Base-by-base conservation (phyloP, 1,140 invertebrate species). In the Globodera ellingtonae region DNA sequence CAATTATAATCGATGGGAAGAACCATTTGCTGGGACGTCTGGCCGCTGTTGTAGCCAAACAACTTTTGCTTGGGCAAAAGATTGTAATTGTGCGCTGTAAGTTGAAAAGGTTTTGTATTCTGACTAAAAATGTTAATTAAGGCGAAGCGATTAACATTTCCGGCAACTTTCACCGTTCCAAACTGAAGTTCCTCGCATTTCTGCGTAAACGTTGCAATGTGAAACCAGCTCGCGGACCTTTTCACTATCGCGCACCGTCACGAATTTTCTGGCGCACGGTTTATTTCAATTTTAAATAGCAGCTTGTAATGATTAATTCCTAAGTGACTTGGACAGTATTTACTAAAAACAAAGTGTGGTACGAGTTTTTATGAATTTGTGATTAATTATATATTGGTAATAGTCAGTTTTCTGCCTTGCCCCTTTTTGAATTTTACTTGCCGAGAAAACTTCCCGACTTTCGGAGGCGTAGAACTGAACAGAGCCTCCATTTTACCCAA, bases 191-290 rank as follows among this genome's bases (percentile, higher is more conserved):
- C 90, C 93, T 99, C 92, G 93, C 94, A 80, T 99, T 98, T 91
- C 92, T 99, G 87, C 93, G 94, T 75, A 98, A 98, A 91, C 92
- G 97, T 84, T 98, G 96, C 91, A 99, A 99, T 91, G 95, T 99
- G 2, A 99, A 99, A 90, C 98, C 97, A 83, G 93, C 94, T 76
- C 93, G 96, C 91, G 98, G 98, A 83, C 97, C 97, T 56, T 99
- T 96, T 93, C 98, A 99, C 90, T 96, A 95, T 91, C 93, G 98
- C 90, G 95, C 97, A 81, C 98, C 98, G 18, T 94, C 94, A 84
- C 95, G 95, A 91, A 97, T 99, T 88, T 94, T 99, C 89, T 95
- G 94, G 93, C 94, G 96, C 89, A 95, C 95, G 86, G 95, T 99
- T 71, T 92, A 96, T 75, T 82, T 67, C 78, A 56, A 9, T 18